phyloP scores from a whole-genome alignment of 2,888 invertebrate genomes.

The Didymodactylos carnosus region DNA sequence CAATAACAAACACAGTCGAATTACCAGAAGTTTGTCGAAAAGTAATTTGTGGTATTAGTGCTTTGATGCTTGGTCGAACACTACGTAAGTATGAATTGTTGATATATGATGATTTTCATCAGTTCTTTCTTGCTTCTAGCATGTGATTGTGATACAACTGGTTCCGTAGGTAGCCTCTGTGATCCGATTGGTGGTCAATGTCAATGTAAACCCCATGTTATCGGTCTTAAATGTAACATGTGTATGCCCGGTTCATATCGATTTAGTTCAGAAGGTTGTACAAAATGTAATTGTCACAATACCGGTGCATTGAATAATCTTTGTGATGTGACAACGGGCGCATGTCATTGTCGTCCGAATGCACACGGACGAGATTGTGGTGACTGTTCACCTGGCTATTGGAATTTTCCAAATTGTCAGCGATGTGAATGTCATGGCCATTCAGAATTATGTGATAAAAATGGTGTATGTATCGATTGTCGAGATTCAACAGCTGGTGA shows the following conservation, averaged over 20 bases:
- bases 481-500: constrained; percentile 65
- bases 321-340: constrained; percentile 70
- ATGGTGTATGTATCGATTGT: constrained; percentile 64
- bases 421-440: constrained; percentile 88
- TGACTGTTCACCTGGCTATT: constrained; percentile 54
- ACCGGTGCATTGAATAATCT: constrained; percentile 82
- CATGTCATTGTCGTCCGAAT: constrained; percentile 66
- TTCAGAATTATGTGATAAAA: constrained; percentile 64
- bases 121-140: constrained; percentile 26
- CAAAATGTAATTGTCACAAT: constrained; percentile 78
- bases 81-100: not conserved
- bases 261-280: constrained; percentile 80
- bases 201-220: constrained; percentile 70
- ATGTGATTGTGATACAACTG: constrained; percentile 83
- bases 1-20: constrained; percentile 41
- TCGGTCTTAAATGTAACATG: constrained; percentile 67
- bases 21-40: constrained; percentile 59
- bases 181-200: constrained; percentile 64
- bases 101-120: constrained; percentile 15
- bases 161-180: constrained; percentile 72
- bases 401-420: constrained; percentile 43
- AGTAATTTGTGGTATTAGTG: constrained; percentile 63
- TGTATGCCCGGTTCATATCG: constrained; percentile 83
- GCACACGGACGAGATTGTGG: constrained; percentile 86
- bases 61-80: constrained; percentile 45